Conservation (phyloP, 2,888 invertebrate genomes). For the Melieria crassipennis region DNA sequence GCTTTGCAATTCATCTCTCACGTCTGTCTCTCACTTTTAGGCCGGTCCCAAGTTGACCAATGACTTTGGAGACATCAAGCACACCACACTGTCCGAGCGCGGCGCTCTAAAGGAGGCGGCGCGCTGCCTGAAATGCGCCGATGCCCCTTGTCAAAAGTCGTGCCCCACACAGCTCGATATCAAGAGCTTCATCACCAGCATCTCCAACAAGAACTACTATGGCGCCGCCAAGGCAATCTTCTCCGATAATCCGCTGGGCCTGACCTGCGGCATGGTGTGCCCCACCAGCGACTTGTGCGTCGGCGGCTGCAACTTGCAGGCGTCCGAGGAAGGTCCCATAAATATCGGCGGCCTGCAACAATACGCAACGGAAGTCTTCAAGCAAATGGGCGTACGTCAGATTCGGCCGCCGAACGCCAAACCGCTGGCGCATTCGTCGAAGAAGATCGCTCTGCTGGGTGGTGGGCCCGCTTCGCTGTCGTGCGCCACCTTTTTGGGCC, state of each 20-base stretch:
- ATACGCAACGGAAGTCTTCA: conserved; percentile 96
- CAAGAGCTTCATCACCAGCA: conserved; percentile 96
- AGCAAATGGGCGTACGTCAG: conserved; percentile 92
- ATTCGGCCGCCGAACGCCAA: conserved; percentile 79
- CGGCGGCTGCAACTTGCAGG: conserved; percentile 96
- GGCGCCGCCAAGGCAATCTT: conserved; percentile 96
- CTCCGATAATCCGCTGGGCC: conserved; percentile 95
- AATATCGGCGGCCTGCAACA: conserved; percentile 99
- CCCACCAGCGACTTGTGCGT: conserved; percentile 98
- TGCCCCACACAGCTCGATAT: conserved; percentile 98
- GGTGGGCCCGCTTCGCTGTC: conserved; percentile 97
- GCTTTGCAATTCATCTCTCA: neutral
- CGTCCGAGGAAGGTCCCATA: conserved; percentile 96
- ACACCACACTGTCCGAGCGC: conserved; percentile 95
- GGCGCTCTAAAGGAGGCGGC: conserved; percentile 91
- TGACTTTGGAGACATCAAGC: conserved; percentile 97
- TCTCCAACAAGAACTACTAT: conserved; percentile 98
- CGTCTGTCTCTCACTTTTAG: conserved; percentile 25
- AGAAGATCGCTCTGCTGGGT: conserved; percentile 85
- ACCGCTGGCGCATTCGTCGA: conserved; percentile 65
- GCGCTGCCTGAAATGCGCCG: conserved; percentile 90
- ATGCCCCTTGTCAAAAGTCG: conserved; percentile 98
- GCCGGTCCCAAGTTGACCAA: conserved; percentile 78
- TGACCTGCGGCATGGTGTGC: conserved; percentile 98
- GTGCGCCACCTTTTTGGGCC: conserved; percentile 93